phyloP scores from a whole-genome alignment of 1,140 invertebrate genomes.

The Contarinia nasturtii region DNA sequence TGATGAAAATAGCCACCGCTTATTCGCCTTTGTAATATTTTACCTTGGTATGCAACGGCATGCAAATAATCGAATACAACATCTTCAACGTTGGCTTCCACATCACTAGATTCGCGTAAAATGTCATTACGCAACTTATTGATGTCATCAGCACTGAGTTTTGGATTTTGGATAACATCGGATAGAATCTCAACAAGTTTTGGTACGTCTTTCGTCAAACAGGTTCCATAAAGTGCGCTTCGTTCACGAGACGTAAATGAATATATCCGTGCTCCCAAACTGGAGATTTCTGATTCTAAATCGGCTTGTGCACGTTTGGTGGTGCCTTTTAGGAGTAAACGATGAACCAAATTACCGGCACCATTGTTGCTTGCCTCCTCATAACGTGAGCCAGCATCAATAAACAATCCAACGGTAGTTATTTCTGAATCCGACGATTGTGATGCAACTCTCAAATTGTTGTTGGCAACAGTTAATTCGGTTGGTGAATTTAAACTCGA shows the following conservation, averaged over 20 bases:
- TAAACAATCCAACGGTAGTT: constrained; percentile 96
- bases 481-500: constrained; percentile 43
- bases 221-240: constrained; percentile 99
- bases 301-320: constrained; percentile 83
- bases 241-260: constrained; percentile 98
- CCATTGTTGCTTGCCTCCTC: constrained; percentile 93
- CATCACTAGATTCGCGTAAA: constrained; percentile 96
- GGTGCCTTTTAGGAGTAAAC: constrained; percentile 99
- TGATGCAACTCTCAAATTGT: constrained; percentile 80
- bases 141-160: constrained; percentile 82
- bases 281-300: constrained; percentile 94
- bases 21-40: no score
- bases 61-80: constrained; percentile 99
- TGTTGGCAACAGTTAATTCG: constrained; percentile 60
- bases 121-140: constrained; percentile 97
- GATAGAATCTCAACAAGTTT: constrained; percentile 91
- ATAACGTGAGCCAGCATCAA: constrained; percentile 95
- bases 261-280: constrained; percentile 97
- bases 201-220: constrained; percentile 79
- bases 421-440: constrained; percentile 90
- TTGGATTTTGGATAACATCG: constrained; percentile 96
- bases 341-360: constrained; percentile 97
- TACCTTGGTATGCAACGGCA: constrained; percentile 84
- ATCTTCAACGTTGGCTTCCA: constrained; percentile 97
- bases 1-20: no score